Evolutionary conservation across 2,888 invertebrate species (phyloP), one percentile per base, ranked within the genome.

Genomic region (Amphipoea oculea): DNA sequence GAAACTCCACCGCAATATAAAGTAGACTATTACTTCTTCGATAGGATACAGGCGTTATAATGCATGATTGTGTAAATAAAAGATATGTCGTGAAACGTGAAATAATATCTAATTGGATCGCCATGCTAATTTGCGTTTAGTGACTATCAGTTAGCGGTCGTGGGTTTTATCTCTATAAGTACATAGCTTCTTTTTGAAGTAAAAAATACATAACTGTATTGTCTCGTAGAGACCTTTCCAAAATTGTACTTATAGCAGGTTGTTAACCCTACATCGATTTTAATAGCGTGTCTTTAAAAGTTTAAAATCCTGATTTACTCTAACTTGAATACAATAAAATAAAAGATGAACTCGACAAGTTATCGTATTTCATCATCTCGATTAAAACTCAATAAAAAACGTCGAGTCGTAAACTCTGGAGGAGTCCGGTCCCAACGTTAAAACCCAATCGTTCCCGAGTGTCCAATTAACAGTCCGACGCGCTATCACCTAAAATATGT

Each of bases 401-500:
- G 11, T 76, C 70, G 68, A 84, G 74, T 89, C 86, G 76, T 87
- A 83, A 89, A 88, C 48, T 78, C 76, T 69, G 78, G 71, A 82
- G 60, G 45, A 78, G 79, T 80, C 84, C 81, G 82, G 78, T 88
- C 77, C 77, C 66, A 78, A 79, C 79, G 75, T 73, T 71, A 66
- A 81, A 71, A 79, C 62, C 74, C 57, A 76, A 78, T 65, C 86
- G 72, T 83, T 82, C 82, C 85, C 66, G 73, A 84, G 76, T 72
- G 77, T 85, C 89, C 86, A 89, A 88, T 89, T 89, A 90, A 86
- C 85, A 82, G 76, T 42, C 60, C 45, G 70, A 71, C 78, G 54
- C 75, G 76, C 79, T 81, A 85, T 86, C 86, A 85, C 83, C 82
- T 79, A 89, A 90, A 89, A 87, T 88, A 86, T 87, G 88, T 89